These are phyloP conservation scores for Jaculus jaculus DNA, from an alignment of 2,113 vertebrate genomes.

Conservation along the genomic window DNA sequence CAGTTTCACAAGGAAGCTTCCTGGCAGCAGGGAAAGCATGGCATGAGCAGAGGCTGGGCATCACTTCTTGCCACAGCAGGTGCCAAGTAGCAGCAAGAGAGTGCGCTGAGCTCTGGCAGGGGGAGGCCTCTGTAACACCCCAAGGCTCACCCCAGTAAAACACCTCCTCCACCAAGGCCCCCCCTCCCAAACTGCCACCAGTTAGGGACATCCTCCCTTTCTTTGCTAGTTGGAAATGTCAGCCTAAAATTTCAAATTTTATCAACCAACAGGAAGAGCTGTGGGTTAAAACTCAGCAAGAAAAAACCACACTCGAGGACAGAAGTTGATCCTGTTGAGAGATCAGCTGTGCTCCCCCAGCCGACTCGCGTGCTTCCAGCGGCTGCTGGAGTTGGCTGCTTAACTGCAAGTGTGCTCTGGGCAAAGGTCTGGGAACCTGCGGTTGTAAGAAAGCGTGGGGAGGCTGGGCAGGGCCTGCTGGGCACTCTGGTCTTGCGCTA, in stretches of 20 bases:
- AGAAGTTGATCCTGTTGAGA: not conserved
- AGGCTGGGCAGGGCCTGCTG: not conserved
- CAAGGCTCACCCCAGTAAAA: no score
- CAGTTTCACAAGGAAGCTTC: no score
- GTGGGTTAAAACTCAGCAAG: not conserved
- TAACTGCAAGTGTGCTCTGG: not conserved
- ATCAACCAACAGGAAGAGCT: not conserved
- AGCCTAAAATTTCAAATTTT: not conserved
- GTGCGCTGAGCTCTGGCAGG: no score
- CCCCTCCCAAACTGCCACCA: no score
- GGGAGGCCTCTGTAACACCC: no score
- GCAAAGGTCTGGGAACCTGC: accelerated
- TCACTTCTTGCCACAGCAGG: no score
- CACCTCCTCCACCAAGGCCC: no score
- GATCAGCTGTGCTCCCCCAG: not conserved
- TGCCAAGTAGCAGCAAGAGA: no score
- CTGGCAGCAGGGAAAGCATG: no score
- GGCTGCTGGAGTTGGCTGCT: accelerated
- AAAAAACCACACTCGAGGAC: not conserved
- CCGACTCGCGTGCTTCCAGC: accelerated
- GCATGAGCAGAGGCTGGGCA: no score
- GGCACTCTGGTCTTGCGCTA: not conserved
- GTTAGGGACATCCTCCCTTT: not conserved
- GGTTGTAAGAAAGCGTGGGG: not conserved
- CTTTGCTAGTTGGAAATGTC: not conserved